Evolutionary conservation across 2,113 vertebrate species (phyloP).

Genomic region (Phyllopteryx taeniolatus): DNA sequence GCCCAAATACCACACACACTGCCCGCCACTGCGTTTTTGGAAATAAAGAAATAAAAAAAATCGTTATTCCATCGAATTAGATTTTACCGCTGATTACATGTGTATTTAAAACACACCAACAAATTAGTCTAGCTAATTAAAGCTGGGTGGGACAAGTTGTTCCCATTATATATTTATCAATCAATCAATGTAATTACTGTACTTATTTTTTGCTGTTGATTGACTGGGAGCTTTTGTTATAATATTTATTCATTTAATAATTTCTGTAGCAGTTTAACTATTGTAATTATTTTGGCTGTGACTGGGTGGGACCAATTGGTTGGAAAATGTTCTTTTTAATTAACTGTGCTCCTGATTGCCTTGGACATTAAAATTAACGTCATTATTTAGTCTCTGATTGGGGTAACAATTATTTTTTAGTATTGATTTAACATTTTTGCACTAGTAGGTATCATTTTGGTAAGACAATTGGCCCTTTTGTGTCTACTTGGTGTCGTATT

Average conservation of each 20-base stretch:
- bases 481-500: conserved; percentile 26
- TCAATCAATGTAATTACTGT: background rate
- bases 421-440: too few species aligned
- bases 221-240: background rate
- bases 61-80: too few species aligned
- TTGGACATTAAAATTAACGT: background rate
- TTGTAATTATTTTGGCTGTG: background rate
- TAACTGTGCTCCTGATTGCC: background rate
- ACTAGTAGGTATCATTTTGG: too few species aligned
- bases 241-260: background rate
- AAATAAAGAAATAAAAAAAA: too few species aligned
- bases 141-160: background rate
- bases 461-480: background rate
- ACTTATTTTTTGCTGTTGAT: background rate
- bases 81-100: too few species aligned
- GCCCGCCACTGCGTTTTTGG: too few species aligned
- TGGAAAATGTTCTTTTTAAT: background rate
- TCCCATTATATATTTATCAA: background rate
- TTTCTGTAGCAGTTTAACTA: background rate
- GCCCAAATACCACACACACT: too few species aligned
- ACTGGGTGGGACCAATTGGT: background rate
- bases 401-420: too few species aligned
- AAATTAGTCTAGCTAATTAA: too few species aligned
- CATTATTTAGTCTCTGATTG: background rate
- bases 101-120: too few species aligned